Conservation (phyloP, 2,888 invertebrate genomes). For the Eumacrocentrus americanus region DNA sequence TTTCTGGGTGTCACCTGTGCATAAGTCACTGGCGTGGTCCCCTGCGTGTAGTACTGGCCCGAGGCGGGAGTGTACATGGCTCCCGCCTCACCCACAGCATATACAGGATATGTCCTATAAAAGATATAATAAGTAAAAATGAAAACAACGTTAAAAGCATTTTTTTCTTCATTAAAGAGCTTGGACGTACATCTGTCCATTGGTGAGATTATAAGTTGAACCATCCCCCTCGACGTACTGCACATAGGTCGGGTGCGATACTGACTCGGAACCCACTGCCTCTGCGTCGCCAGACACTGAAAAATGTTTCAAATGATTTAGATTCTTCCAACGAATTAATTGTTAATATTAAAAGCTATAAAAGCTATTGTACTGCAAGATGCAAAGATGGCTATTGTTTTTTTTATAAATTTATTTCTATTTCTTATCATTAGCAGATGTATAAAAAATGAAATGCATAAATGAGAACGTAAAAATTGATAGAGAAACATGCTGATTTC, state of each 20-base stretch:
- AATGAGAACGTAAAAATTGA: neutral
- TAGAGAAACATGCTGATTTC: constrained; percentile 44
- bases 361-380: neutral
- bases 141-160: too few relatives aligned
- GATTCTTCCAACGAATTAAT: too few relatives aligned
- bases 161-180: too few relatives aligned
- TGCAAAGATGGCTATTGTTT: too few relatives aligned
- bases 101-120: constrained; percentile 76
- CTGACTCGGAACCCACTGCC: constrained; percentile 64
- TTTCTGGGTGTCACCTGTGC: constrained; percentile 64
- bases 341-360: constrained; percentile 26
- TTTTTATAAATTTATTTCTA: too few relatives aligned
- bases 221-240: constrained; percentile 70
- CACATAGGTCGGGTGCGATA: constrained; percentile 67
- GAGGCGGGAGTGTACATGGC: constrained; percentile 70
- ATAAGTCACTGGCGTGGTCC: constrained; percentile 68
- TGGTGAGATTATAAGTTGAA: constrained; percentile 67
- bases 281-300: constrained; percentile 63
- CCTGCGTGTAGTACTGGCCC: constrained; percentile 76
- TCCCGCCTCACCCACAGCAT: constrained; percentile 73
- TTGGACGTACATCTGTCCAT: constrained; percentile 69
- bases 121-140: too few relatives aligned
- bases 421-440: neutral
- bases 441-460: neutral
- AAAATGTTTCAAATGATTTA: constrained; percentile 35